phyloP scores from a whole-genome alignment of 2,888 invertebrate genomes.

The Gandaritis pyraliata region DNA sequence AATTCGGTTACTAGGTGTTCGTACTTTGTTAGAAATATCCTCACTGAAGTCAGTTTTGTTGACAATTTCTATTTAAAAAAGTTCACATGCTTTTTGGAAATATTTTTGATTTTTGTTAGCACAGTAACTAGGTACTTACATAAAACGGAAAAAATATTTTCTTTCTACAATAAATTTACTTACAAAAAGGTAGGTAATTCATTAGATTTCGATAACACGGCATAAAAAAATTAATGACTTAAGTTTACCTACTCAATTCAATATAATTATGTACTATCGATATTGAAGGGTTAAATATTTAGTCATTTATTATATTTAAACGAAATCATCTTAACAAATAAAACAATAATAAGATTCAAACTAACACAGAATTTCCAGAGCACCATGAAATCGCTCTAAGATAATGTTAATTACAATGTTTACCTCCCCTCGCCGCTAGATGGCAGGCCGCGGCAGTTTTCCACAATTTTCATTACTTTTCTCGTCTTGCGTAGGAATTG shows the following conservation, averaged over 20 bases:
- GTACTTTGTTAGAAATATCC: constrained; percentile 62
- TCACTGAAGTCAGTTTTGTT: constrained; percentile 47
- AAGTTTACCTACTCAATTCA: no score
- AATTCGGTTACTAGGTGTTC: constrained; percentile 77
- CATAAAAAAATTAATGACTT: no score
- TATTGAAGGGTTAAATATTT: no score
- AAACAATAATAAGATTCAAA: constrained; percentile 12
- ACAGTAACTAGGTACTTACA: no score
- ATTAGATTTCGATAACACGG: no score
- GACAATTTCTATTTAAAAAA: background rate
- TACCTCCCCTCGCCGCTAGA: constrained; percentile 70
- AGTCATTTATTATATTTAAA: background rate
- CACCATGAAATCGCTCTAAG: constrained; percentile 28
- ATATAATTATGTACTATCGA: no score
- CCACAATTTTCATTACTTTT: constrained; percentile 60
- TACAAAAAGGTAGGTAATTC: no score
- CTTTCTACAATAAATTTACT: no score
- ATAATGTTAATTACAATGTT: constrained; percentile 34
- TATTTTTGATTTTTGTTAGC: no score
- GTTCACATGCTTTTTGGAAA: background rate
- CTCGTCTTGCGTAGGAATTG: constrained; percentile 41
- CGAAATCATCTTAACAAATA: background rate
- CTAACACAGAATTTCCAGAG: constrained; percentile 20
- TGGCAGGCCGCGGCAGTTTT: constrained; percentile 67
- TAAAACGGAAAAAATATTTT: no score